A percentile compares a stretch with the other conserved stretches of the same genome.
These are phyloP conservation scores for Rhodophaea formosa DNA, from an alignment of 2,888 invertebrate species.

Conservation along the genomic window DNA sequence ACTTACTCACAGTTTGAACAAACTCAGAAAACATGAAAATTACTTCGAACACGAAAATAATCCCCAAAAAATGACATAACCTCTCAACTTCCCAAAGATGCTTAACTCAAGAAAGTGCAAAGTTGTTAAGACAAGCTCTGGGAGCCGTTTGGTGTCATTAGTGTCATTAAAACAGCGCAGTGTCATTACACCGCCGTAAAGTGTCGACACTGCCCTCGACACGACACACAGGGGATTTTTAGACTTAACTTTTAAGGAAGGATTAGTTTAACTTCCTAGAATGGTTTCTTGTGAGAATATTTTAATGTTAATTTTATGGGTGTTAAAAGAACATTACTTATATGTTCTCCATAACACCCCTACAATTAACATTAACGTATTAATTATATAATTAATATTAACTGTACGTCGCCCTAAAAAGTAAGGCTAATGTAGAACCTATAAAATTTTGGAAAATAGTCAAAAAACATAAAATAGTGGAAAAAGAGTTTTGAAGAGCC, in stretches of 20 bases:
- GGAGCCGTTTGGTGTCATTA: constrained; percentile 60
- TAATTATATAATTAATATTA: too few species aligned
- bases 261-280: constrained; percentile 5
- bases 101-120: constrained; percentile 35
- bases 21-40: too few species aligned
- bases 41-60: background rate
- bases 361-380: too few species aligned
- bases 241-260: constrained; percentile 16
- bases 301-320: background rate
- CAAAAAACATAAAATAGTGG: too few species aligned
- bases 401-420: too few species aligned
- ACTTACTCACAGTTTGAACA: too few species aligned
- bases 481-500: too few species aligned
- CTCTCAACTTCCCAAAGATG: constrained; percentile 8
- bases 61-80: background rate
- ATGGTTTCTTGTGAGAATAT: background rate
- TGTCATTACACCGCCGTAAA: constrained; percentile 10
- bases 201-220: constrained; percentile 13
- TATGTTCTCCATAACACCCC: too few species aligned
- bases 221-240: constrained; percentile 16
- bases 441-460: too few species aligned
- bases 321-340: background rate
- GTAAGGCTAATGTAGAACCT: too few species aligned
- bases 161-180: constrained; percentile 47
- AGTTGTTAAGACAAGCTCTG: constrained; percentile 51